Evolutionary conservation across 2,113 vertebrate species (phyloP).

Genomic region (Orthochromis indermauri): DNA sequence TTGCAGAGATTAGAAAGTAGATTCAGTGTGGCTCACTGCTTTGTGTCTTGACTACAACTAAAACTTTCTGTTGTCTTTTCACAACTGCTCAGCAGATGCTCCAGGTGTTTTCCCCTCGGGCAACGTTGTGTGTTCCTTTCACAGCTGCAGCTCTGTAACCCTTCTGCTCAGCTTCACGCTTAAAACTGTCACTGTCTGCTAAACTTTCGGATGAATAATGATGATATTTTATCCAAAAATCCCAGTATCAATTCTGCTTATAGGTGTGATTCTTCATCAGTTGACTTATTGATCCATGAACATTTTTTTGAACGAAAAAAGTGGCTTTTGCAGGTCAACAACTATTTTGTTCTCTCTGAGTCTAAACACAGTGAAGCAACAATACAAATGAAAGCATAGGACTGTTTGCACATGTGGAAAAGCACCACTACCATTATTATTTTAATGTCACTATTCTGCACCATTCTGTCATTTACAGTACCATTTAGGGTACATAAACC

Average conservation of each 20-base stretch:
- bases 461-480: not conserved
- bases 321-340: not conserved
- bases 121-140: not conserved
- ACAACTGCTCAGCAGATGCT: conserved; percentile 28
- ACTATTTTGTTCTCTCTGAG: not conserved
- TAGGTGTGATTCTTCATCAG: not conserved
- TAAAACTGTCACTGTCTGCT: not conserved
- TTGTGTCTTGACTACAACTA: not conserved
- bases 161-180: not conserved
- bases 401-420: not conserved
- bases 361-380: not conserved
- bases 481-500: not conserved
- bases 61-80: not conserved
- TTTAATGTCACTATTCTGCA: not conserved
- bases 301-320: not conserved
- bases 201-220: not conserved
- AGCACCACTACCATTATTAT: not conserved
- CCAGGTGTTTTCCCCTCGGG: conserved; percentile 28
- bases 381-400: not conserved
- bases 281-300: not conserved
- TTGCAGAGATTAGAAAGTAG: not conserved
- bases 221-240: not conserved
- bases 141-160: not conserved
- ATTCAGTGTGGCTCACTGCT: not conserved
- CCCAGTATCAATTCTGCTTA: not conserved